Evolutionary conservation across 2,888 invertebrate genomes (phyloP).

Genomic region (Lasioglossum villosulum): DNA sequence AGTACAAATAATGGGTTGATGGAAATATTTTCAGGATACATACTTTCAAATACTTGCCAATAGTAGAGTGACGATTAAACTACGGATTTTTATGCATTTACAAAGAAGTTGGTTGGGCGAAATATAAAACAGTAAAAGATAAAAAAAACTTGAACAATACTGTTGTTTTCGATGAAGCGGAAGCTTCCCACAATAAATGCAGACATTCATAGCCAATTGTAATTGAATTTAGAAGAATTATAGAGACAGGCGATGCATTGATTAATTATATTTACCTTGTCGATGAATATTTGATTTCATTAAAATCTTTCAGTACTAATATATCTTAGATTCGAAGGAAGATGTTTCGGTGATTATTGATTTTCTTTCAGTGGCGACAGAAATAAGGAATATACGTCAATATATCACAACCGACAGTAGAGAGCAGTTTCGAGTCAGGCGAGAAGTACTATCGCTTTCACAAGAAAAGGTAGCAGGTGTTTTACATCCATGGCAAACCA

Average conservation of each 20-base stretch:
- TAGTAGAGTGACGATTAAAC: too few species aligned
- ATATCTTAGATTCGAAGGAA: not conserved
- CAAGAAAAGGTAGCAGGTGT: slow-evolving; percentile 6
- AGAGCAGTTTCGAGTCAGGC: slow-evolving; percentile 9
- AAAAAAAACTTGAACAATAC: too few species aligned
- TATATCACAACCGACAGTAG: not conserved
- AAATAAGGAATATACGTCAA: not conserved
- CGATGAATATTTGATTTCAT: not conserved
- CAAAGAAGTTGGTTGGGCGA: too few species aligned
- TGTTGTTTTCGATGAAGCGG: too few species aligned
- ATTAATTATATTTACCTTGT: too few species aligned
- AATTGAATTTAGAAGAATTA: not conserved
- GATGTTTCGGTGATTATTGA: not conserved
- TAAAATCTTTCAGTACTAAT: not conserved
- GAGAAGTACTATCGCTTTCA: slow-evolving; percentile 6
- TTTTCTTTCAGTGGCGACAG: not conserved
- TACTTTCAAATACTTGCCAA: not conserved
- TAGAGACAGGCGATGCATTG: too few species aligned
- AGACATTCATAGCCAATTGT: not conserved
- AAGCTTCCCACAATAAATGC: too few species aligned
- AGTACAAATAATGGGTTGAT: not conserved
- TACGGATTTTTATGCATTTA: too few species aligned
- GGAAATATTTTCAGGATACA: not conserved
- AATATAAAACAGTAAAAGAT: too few species aligned
- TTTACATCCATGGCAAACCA: slow-evolving; percentile 46